phyloP scores from a whole-genome alignment of 2,888 invertebrate species.

The Ectemnius cavifrons region DNA sequence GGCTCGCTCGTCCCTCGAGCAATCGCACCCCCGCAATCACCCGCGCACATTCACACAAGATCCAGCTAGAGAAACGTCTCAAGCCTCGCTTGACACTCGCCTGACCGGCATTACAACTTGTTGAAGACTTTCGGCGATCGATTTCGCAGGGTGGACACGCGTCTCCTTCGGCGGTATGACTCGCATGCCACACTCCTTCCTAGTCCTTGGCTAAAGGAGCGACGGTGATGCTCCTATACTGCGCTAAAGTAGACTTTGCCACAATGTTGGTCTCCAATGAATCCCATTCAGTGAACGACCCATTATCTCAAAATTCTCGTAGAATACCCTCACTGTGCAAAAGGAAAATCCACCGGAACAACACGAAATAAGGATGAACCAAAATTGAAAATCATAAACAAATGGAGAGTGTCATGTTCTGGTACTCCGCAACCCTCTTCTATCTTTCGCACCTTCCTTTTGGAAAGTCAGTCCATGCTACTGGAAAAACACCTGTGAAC shows the following conservation, averaged over 20 bases:
- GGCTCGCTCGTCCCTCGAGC: slow-evolving; percentile 1
- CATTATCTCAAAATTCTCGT: not conserved
- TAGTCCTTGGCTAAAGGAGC: too few species aligned
- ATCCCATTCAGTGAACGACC: slow-evolving; percentile 10
- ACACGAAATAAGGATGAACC: too few species aligned
- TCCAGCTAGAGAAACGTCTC: not conserved
- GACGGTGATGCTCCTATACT: too few species aligned
- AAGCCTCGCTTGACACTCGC: not conserved
- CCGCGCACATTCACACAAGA: not conserved
- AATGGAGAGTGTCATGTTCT: too few species aligned
- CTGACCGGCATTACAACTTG: slow-evolving; percentile 47
- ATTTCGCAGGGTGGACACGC: slow-evolving; percentile 24
- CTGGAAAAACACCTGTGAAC: too few species aligned
- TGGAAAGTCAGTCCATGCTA: too few species aligned
- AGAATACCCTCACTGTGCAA: too few species aligned
- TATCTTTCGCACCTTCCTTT: too few species aligned
- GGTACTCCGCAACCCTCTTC: too few species aligned
- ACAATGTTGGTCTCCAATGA: not conserved
- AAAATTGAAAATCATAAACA: too few species aligned
- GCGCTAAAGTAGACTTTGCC: too few species aligned
- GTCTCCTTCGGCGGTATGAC: slow-evolving; percentile 8
- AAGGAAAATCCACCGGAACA: too few species aligned
- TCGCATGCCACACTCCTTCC: slow-evolving; percentile 16
- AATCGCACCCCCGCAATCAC: slow-evolving; percentile 7
- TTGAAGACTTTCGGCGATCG: slow-evolving; percentile 43